A percentile compares a stretch with the other conserved stretches of the same genome.
These are phyloP conservation scores for Myotis daubentonii DNA, from an alignment of 2,797 vertebrate genomes.

Conservation along the genomic window DNA sequence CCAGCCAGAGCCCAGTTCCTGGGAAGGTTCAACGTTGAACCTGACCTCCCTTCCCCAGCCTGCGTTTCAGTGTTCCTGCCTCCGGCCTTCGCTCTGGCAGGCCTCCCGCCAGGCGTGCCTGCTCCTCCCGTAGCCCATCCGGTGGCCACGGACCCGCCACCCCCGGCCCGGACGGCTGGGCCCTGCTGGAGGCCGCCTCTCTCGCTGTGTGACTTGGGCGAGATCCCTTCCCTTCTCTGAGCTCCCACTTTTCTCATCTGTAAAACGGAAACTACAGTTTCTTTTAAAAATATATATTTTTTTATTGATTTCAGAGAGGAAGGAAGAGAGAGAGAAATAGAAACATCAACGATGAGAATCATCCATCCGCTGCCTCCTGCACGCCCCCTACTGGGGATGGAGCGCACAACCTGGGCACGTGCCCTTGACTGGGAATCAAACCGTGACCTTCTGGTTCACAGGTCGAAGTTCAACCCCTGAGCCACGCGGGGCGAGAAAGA, in stretches of 20 bases:
- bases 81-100: background rate
- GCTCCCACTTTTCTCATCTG: slow-evolving; percentile 48
- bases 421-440: no score
- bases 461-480: no score
- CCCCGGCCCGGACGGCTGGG: background rate
- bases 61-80: background rate
- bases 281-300: no score
- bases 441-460: no score
- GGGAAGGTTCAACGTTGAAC: background rate
- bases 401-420: no score
- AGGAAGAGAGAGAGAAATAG: no score
- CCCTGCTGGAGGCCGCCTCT: background rate
- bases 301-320: background rate
- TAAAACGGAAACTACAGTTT: background rate
- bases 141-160: background rate
- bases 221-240: slow-evolving; percentile 31
- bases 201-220: background rate
- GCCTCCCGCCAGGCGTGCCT: background rate
- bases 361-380: no score
- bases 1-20: background rate
- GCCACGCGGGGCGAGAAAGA: background rate
- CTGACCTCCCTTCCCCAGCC: background rate
- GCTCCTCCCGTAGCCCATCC: background rate
- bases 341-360: no score
- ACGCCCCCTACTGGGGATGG: no score